Conservation (phyloP, 2,113 vertebrate species). For the Turnix velox region DNA sequence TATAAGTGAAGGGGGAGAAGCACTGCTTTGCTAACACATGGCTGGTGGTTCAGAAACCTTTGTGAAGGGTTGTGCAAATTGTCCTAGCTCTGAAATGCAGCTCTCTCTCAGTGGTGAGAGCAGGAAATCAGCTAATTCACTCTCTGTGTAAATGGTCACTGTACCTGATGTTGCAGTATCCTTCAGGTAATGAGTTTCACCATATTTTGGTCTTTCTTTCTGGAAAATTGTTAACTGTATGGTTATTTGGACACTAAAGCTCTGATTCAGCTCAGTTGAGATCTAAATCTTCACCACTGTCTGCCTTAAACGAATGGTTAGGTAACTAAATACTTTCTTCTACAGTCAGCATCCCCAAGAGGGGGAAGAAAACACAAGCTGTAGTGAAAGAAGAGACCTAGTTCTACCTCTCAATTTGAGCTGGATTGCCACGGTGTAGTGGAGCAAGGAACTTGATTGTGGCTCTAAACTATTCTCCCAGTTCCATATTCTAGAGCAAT, state of each 20-base stretch:
- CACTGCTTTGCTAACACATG: background rate
- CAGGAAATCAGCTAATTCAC: background rate
- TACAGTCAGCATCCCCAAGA: background rate
- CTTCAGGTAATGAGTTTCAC: background rate
- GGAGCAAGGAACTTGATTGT: background rate
- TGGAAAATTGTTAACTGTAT: background rate
- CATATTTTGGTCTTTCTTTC: background rate
- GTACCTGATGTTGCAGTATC: background rate
- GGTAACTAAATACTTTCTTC: background rate
- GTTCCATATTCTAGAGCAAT: background rate
- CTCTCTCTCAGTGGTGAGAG: background rate
- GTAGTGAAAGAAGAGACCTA: background rate
- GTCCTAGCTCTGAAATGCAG: background rate
- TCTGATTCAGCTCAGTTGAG: background rate
- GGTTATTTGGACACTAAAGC: background rate
- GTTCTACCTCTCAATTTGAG: background rate
- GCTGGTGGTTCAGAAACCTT: background rate
- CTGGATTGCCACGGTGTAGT: background rate
- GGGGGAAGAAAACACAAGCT: background rate
- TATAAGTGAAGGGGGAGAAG: background rate
- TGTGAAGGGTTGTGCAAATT: background rate
- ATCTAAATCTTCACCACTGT: background rate
- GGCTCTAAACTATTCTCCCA: background rate
- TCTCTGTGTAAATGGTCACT: background rate
- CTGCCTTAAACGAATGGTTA: background rate